Evolutionary conservation across 2,113 vertebrate genomes (phyloP).

Genomic region (Sigmodon hispidus): DNA sequence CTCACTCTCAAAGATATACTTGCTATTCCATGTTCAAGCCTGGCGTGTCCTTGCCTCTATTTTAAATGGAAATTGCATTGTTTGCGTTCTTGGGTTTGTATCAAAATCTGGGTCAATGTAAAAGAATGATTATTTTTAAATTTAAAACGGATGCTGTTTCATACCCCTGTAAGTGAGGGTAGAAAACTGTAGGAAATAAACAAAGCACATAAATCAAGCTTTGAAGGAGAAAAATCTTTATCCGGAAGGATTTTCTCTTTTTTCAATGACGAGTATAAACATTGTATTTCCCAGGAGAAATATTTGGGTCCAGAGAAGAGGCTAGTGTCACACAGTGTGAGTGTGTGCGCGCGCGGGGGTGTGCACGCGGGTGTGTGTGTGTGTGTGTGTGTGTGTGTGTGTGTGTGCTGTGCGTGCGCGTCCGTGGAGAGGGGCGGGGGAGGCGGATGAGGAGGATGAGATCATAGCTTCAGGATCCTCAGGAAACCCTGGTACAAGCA

Average conservation of each 20-base stretch:
- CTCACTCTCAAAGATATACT: slow-evolving; percentile 19
- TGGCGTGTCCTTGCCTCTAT: neutral
- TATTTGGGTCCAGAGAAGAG: slow-evolving; percentile 62
- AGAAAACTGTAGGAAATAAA: slow-evolving; percentile 78
- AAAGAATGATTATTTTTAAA: slow-evolving; percentile 51
- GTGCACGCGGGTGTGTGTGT: neutral
- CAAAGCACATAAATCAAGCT: slow-evolving; percentile 80
- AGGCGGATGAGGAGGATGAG: slow-evolving; percentile 81
- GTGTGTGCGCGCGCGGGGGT: neutral
- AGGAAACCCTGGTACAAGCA: slow-evolving; percentile 83
- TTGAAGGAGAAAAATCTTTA: slow-evolving; percentile 56
- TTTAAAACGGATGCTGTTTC: slow-evolving; percentile 57
- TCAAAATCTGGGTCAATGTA: slow-evolving; percentile 73
- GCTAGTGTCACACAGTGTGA: slow-evolving; percentile 43
- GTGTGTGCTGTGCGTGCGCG: slow-evolving; percentile 77
- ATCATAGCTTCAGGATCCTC: slow-evolving; percentile 83
- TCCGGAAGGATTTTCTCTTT: slow-evolving; percentile 20
- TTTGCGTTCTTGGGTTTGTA: slow-evolving; percentile 48
- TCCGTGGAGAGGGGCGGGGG: slow-evolving; percentile 77
- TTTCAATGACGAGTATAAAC: slow-evolving; percentile 50
- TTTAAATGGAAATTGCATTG: slow-evolving; percentile 56
- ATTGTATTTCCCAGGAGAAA: slow-evolving; percentile 66
- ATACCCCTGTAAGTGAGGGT: slow-evolving; percentile 60
- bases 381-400: slow-evolving; percentile 43
- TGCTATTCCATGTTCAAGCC: neutral